These are phyloP conservation scores for Melipona beecheii DNA, from an alignment of 2,888 invertebrate genomes.

Conservation along the genomic window DNA sequence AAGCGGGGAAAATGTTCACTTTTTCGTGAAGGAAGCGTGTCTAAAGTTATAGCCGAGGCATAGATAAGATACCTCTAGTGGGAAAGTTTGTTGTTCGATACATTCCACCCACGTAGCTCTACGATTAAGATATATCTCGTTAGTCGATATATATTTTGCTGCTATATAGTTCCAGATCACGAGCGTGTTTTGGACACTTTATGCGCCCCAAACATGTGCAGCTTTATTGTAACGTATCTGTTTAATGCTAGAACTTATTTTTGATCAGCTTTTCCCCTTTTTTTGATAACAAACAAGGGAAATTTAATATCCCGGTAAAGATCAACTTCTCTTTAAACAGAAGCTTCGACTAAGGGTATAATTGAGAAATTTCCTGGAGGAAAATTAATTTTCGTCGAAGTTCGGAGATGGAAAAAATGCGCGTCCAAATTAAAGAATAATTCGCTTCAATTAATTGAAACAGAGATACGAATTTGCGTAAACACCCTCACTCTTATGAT, in stretches of 20 bases:
- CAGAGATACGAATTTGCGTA: neutral
- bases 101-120: slow-evolving; percentile 2
- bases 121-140: slow-evolving; percentile 14
- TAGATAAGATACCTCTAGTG: neutral
- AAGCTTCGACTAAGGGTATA: neutral
- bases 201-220: neutral
- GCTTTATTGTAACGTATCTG: neutral
- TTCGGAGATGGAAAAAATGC: no score
- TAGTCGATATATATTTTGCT: neutral
- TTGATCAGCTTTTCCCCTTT: no score
- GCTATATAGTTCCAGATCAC: neutral
- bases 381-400: neutral
- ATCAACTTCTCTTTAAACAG: neutral
- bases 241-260: neutral
- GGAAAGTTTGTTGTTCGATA: neutral
- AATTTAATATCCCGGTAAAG: neutral
- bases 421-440: no score
- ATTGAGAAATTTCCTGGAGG: neutral
- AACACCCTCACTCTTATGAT: neutral
- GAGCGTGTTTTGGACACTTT: neutral
- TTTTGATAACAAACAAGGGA: neutral
- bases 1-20: neutral
- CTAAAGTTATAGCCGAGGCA: neutral
- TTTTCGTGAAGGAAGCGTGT: neutral
- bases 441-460: no score